A percentile compares a stretch with the other conserved stretches of the same genome.
phyloP scores from a whole-genome alignment of 2,888 invertebrate genomes.

The Erpobdella octoculata region DNA sequence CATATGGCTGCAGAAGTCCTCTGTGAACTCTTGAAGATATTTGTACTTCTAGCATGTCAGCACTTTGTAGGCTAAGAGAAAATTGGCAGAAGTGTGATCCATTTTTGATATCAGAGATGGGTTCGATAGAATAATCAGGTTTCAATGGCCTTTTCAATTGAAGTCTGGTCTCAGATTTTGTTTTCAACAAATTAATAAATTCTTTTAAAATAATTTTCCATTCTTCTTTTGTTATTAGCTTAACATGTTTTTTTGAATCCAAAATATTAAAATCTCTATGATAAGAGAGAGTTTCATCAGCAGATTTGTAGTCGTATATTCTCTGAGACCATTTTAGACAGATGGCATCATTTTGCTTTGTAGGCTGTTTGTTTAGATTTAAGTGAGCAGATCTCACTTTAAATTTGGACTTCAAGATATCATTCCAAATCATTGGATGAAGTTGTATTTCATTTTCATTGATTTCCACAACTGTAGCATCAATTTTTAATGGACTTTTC shows the following conservation, averaged over 20 bases:
- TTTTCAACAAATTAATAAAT: neutral
- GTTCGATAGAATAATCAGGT: neutral
- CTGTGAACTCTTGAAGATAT: conserved; percentile 38
- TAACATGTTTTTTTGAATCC: neutral
- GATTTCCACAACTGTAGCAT: conserved; percentile 41
- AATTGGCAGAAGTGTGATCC: conserved; percentile 35
- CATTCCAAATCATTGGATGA: conserved; percentile 32
- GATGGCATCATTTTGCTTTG: neutral
- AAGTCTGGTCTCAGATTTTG: neutral
- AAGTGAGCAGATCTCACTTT: neutral
- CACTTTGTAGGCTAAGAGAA: conserved; percentile 34
- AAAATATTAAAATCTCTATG: neutral
- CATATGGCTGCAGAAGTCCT: conserved; percentile 41
- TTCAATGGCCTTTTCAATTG: neutral
- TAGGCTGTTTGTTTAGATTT: neutral
- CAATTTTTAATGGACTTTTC: conserved; percentile 39
- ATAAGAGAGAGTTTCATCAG: neutral
- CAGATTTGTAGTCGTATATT: neutral
- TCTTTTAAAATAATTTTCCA: neutral
- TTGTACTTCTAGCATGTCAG: conserved; percentile 42
- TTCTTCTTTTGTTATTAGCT: neutral
- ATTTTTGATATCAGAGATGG: neutral
- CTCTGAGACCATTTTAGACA: neutral
- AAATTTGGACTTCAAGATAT: neutral
- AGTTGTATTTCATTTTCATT: conserved; percentile 38